Evolutionary conservation across 2,113 vertebrate genomes (phyloP).

Genomic region (Merops nubicus): DNA sequence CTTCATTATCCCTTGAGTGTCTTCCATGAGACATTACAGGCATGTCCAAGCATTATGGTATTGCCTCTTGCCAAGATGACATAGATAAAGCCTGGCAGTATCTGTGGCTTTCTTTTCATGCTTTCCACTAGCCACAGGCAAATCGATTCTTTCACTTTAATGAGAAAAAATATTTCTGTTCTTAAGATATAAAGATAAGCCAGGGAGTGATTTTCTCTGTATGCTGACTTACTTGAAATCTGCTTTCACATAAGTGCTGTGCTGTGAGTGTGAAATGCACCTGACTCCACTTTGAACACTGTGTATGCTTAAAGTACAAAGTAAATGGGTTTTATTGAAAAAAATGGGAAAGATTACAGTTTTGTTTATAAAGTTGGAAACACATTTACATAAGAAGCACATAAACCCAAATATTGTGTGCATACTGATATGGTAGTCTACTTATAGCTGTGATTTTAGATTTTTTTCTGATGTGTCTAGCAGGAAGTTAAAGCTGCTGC

Average conservation of each 20-base stretch:
- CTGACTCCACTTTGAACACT: not conserved
- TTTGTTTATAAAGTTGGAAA: slow-evolving; percentile 28
- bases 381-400: slow-evolving; percentile 34
- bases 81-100: not conserved
- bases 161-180: not conserved
- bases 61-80: not conserved
- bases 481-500: not conserved
- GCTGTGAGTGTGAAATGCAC: not conserved
- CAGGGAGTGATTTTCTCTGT: not conserved
- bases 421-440: not conserved
- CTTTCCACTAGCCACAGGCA: not conserved
- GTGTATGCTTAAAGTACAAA: not conserved
- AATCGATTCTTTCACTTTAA: not conserved
- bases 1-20: not conserved
- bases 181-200: not conserved
- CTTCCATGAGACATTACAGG: not conserved
- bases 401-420: not conserved
- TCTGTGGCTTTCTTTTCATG: not conserved
- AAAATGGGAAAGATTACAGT: not conserved
- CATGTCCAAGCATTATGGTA: not conserved
- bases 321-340: not conserved
- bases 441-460: not conserved
- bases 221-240: not conserved
- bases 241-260: not conserved
- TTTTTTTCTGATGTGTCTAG: not conserved